phyloP scores from a whole-genome alignment of 2,888 invertebrate genomes.

The Andrena hattorfiana region DNA sequence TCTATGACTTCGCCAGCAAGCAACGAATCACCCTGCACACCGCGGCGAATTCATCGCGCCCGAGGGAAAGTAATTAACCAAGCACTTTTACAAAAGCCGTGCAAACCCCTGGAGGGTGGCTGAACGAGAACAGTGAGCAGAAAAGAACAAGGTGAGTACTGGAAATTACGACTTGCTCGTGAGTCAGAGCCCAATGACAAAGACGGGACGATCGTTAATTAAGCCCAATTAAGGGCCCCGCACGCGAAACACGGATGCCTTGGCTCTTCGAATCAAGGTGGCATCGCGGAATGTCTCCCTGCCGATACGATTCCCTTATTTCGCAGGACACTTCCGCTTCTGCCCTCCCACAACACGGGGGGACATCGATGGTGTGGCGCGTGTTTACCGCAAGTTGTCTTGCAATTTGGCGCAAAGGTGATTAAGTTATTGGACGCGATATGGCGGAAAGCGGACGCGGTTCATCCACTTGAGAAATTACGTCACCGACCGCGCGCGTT shows the following conservation, averaged over 20 bases:
- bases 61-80: not conserved
- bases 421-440: slow-evolving; percentile 62
- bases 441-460: slow-evolving; percentile 59
- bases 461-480: slow-evolving; percentile 73
- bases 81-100: not conserved
- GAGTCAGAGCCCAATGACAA: slow-evolving; percentile 75
- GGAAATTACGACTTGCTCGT: slow-evolving; percentile 49
- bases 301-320: slow-evolving; percentile 14
- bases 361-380: not conserved
- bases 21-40: too few relatives aligned
- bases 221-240: slow-evolving; percentile 79
- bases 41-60: too few relatives aligned
- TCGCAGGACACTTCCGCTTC: not conserved
- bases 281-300: slow-evolving; percentile 50
- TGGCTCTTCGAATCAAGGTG: slow-evolving; percentile 58
- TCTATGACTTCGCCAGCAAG: too few relatives aligned
- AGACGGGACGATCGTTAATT: slow-evolving; percentile 76
- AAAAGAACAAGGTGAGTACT: slow-evolving; percentile 31
- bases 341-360: too few relatives aligned
- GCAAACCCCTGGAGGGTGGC: too few relatives aligned
- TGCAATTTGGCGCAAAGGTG: slow-evolving; percentile 43
- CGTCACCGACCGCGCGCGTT: slow-evolving; percentile 55
- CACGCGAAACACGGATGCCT: slow-evolving; percentile 70
- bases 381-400: not conserved
- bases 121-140: slow-evolving; percentile 6